A percentile compares a stretch with the other conserved stretches of the same genome.
These are phyloP conservation scores for Pithys albifrons DNA, from an alignment of 2,113 vertebrate genomes.

Conservation along the genomic window DNA sequence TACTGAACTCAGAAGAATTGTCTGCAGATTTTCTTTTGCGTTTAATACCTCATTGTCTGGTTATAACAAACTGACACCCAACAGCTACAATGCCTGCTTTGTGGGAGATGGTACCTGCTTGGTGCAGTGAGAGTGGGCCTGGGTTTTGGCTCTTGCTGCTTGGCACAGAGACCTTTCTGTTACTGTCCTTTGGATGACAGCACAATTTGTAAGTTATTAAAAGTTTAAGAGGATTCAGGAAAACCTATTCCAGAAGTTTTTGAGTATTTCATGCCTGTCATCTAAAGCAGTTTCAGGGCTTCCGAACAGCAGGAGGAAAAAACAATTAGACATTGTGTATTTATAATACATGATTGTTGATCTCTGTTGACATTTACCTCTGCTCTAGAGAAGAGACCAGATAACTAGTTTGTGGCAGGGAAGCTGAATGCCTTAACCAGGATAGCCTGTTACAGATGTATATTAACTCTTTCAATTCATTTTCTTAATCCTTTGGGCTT, in stretches of 20 bases:
- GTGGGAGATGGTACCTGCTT: not conserved
- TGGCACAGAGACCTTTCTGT: not conserved
- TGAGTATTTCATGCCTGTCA: constrained; percentile 51
- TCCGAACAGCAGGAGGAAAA: constrained; percentile 27
- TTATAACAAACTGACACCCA: not conserved
- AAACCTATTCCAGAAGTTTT: not conserved
- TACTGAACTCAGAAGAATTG: not conserved
- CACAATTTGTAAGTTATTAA: constrained; percentile 1
- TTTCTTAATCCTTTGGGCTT: not conserved
- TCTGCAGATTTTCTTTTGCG: not conserved
- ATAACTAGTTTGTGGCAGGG: not conserved
- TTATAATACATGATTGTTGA: constrained; percentile 51
- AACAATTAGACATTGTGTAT: not conserved
- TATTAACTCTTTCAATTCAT: constrained; percentile 31
- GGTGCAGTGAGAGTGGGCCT: not conserved
- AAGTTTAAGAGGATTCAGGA: constrained; percentile 43
- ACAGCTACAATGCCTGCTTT: not conserved
- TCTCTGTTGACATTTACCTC: constrained; percentile 48
- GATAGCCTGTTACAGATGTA: not conserved
- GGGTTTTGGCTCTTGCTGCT: not conserved
- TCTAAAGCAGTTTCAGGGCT: constrained; percentile 15
- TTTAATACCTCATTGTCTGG: not conserved
- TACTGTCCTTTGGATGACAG: constrained; percentile 25
- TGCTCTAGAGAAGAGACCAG: not conserved
- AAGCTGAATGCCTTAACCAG: constrained; percentile 39